Evolutionary conservation across 2,797 vertebrate genomes (phyloP).

Genomic region (Etheostoma perlongum): DNA sequence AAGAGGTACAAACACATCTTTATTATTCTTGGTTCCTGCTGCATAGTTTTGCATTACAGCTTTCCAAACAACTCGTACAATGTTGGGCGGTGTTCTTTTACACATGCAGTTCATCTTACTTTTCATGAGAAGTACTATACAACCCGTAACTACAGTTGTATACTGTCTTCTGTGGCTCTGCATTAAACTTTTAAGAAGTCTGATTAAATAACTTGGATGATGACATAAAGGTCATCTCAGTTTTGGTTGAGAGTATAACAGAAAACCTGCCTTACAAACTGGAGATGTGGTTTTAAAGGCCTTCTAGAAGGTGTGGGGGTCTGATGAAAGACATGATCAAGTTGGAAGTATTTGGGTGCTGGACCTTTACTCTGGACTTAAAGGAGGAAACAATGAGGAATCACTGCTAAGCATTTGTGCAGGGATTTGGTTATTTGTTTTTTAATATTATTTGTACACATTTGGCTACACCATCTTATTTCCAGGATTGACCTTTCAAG

Average conservation of each 20-base stretch:
- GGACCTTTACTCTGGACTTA: too few species aligned
- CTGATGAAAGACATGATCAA: too few species aligned
- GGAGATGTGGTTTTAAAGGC: too few species aligned
- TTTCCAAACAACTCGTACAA: not conserved
- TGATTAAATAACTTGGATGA: not conserved
- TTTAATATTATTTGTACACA: not conserved
- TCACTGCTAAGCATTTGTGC: not conserved
- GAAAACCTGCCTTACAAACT: constrained; percentile 1
- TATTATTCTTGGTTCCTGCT: not conserved
- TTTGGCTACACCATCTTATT: not conserved
- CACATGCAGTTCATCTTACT: not conserved
- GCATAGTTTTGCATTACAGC: not conserved
- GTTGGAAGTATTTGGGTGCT: too few species aligned
- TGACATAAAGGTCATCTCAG: not conserved
- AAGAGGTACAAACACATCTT: constrained; percentile 81
- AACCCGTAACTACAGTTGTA: not conserved
- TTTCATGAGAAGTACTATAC: not conserved
- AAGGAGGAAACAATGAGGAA: not conserved
- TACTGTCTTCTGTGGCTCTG: not conserved
- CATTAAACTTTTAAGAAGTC: not conserved
- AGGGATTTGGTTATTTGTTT: not conserved
- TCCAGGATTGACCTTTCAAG: constrained; percentile 8
- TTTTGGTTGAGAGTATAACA: not conserved
- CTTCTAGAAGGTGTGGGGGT: too few species aligned
- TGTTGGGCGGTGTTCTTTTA: not conserved